Evolutionary conservation across 2,113 vertebrate genomes (phyloP).

Genomic region (Diglossa brunneiventris): DNA sequence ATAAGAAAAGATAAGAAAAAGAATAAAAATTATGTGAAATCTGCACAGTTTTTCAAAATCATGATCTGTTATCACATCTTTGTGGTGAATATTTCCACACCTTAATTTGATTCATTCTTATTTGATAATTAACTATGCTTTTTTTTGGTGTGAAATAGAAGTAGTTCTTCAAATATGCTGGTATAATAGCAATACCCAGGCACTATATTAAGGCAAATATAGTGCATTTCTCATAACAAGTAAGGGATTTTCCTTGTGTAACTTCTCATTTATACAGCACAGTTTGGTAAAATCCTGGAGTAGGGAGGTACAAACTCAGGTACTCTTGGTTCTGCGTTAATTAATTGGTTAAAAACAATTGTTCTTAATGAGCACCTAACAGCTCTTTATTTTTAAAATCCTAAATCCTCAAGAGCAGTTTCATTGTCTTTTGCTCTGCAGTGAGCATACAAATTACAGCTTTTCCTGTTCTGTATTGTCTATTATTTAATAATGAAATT

Average conservation of each 20-base stretch:
- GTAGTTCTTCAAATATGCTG: not conserved
- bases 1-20: not conserved
- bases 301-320: not conserved
- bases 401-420: not conserved
- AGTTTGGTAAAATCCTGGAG: not conserved
- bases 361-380: not conserved
- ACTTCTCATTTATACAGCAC: not conserved
- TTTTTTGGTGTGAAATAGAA: not conserved
- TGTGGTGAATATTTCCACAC: not conserved
- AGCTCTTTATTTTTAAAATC: not conserved
- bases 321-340: not conserved
- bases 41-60: not conserved
- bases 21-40: not conserved
- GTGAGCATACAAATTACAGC: not conserved
- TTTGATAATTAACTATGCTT: not conserved
- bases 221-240: not conserved
- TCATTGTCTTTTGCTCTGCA: not conserved
- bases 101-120: not conserved
- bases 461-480: not conserved
- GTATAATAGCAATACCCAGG: not conserved
- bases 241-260: not conserved
- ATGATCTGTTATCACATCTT: not conserved
- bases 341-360: not conserved
- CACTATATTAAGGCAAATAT: not conserved
- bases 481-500: not conserved